Percentiles rank a stretch among this genome's conserved stretches.
Conservation (phyloP, 2,888 invertebrate genomes). For the Hartigia nigra region DNA sequence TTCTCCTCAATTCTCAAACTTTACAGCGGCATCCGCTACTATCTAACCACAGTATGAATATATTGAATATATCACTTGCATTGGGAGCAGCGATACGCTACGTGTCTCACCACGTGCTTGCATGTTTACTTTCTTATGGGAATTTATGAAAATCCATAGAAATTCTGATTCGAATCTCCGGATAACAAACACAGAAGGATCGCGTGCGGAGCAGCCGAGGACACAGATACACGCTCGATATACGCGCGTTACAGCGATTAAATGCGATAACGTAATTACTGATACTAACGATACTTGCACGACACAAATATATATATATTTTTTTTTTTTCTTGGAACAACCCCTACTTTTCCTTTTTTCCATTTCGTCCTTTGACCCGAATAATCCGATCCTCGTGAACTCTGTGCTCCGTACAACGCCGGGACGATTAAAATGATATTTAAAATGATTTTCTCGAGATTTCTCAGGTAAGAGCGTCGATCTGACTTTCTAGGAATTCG, state of each 20-base stretch:
- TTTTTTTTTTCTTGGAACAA: conserved; percentile 37
- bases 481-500: neutral
- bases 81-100: neutral
- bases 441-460: neutral
- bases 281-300: conserved; percentile 56
- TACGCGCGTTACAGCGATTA: conserved; percentile 51
- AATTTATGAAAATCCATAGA: neutral
- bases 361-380: neutral
- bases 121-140: neutral
- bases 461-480: neutral
- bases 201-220: conserved; percentile 52
- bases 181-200: conserved; percentile 16
- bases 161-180: conserved; percentile 22
- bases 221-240: conserved; percentile 60
- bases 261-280: conserved; percentile 59
- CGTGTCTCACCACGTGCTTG: too few species aligned
- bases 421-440: neutral
- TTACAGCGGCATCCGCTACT: neutral
- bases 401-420: too few species aligned
- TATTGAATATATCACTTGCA: neutral
- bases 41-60: neutral
- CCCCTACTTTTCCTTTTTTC: neutral
- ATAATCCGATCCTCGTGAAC: neutral
- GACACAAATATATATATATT: conserved; percentile 39
- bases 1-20: neutral